Percentiles rank a stretch among this genome's conserved stretches.
phyloP scores from a whole-genome alignment of 2,797 vertebrate genomes.

The Characodon lateralis region DNA sequence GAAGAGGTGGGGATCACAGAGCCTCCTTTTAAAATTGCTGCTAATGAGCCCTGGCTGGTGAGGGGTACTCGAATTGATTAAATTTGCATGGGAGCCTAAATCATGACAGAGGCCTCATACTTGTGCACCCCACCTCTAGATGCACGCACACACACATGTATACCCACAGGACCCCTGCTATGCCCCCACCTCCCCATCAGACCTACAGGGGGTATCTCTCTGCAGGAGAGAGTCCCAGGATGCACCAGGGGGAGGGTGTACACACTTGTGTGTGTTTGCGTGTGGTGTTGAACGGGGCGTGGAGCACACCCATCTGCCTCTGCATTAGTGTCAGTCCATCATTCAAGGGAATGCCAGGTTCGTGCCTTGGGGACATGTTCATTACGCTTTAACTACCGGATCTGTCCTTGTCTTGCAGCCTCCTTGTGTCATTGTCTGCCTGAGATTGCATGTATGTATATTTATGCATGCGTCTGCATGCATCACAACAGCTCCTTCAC shows the following conservation, averaged over 20 bases:
- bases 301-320: conserved; percentile 80
- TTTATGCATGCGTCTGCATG: conserved; percentile 70
- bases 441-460: conserved; percentile 65
- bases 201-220: conserved; percentile 75
- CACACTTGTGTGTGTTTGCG: conserved; percentile 35
- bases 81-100: conserved; percentile 89
- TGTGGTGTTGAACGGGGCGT: conserved; percentile 70
- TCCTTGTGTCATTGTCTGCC: conserved; percentile 77
- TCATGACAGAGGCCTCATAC: conserved; percentile 79
- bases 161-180: conserved; percentile 58
- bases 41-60: conserved; percentile 85
- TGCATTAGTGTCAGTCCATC: conserved; percentile 84
- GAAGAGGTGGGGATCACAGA: conserved; percentile 82
- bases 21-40: conserved; percentile 83
- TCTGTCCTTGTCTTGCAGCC: conserved; percentile 80
- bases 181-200: conserved; percentile 56
- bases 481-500: conserved; percentile 57
- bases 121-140: conserved; percentile 69
- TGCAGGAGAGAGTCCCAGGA: conserved; percentile 65
- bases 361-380: conserved; percentile 80
- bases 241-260: conserved; percentile 58
- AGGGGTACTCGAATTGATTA: conserved; percentile 89
- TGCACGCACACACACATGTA: conserved; percentile 55
- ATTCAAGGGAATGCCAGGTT: conserved; percentile 76
- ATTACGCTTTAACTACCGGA: conserved; percentile 83